Evolutionary conservation across 2,113 vertebrate genomes (phyloP).

Genomic region (Quiscalus mexicanus): DNA sequence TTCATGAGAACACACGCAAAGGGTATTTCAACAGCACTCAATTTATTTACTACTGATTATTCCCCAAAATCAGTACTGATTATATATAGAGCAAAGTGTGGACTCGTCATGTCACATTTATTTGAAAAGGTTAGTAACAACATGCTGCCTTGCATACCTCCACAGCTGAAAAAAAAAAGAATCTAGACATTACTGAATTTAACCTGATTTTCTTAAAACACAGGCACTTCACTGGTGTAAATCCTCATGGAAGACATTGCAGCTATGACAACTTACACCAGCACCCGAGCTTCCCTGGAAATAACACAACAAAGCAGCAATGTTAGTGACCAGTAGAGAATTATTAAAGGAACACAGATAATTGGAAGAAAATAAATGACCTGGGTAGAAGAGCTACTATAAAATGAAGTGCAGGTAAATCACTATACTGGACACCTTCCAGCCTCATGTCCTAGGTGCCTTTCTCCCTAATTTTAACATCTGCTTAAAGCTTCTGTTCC

Average conservation of each 20-base stretch:
- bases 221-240: slow-evolving; percentile 4
- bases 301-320: slow-evolving; percentile 7
- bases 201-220: slow-evolving; percentile 2
- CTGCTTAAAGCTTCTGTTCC: slow-evolving; percentile 1
- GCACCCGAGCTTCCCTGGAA: neutral
- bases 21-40: slow-evolving; percentile 35
- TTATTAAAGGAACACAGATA: slow-evolving; percentile 46
- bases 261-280: neutral
- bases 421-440: neutral
- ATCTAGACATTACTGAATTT: slow-evolving; percentile 10
- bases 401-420: slow-evolving; percentile 25
- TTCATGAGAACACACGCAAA: slow-evolving; percentile 58
- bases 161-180: neutral
- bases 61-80: slow-evolving; percentile 40
- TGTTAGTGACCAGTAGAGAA: slow-evolving; percentile 38
- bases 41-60: slow-evolving; percentile 62
- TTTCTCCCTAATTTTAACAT: slow-evolving; percentile 44
- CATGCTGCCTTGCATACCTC: neutral
- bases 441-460: neutral
- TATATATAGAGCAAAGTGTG: slow-evolving; percentile 15
- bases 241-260: slow-evolving; percentile 17
- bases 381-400: slow-evolving; percentile 5
- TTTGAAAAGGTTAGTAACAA: slow-evolving; percentile 27
- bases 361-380: slow-evolving; percentile 47
- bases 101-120: neutral